Base-by-base conservation (phyloP, 2,888 invertebrate genomes). In the Galerucella calmariensis region DNA sequence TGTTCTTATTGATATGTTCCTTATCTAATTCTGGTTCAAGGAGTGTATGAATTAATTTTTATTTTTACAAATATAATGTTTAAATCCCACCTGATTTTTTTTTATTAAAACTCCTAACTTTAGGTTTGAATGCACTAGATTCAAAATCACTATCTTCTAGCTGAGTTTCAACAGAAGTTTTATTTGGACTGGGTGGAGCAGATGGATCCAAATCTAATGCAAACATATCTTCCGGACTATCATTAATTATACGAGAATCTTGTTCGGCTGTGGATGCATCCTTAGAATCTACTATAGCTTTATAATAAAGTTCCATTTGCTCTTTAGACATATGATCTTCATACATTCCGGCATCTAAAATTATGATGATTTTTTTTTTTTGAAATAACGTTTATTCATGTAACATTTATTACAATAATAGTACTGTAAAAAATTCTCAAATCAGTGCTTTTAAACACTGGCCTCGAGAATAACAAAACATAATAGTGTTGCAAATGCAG, bases 331-430 rank as follows among this genome's bases (percentile, higher is more conserved):
- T 74, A 48, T 78, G 73, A 44, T 75, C 75, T 68, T 81, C 81
- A 73, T 75, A 77, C 35, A 79, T 68, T 67, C 74, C 74, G 35
- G 79, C 79, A 71, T 81, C 79, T 81, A 71, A 66, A 75, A 75
- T 46, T 0, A 35, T 8, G 8, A 35, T n/a, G n/a, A n/a, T n/a
- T n/a, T n/a, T n/a, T n/a, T n/a, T n/a, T n/a, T n/a, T n/a, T n/a
- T n/a, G n/a, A n/a, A n/a, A n/a, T n/a, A n/a, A n/a, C n/a, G n/a
- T n/a, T n/a, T n/a, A n/a, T n/a, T n/a, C n/a, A n/a, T n/a, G n/a
- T n/a, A n/a, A n/a, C n/a, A n/a, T n/a, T n/a, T n/a, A n/a, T n/a
- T n/a, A n/a, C n/a, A n/a, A n/a, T n/a, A n/a, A n/a, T n/a, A n/a
- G n/a, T n/a, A n/a, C n/a, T n/a, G n/a, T n/a, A n/a, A n/a, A n/a